Base-by-base conservation (phyloP, 2,888 invertebrate genomes). In the Conistra vaccinii region DNA sequence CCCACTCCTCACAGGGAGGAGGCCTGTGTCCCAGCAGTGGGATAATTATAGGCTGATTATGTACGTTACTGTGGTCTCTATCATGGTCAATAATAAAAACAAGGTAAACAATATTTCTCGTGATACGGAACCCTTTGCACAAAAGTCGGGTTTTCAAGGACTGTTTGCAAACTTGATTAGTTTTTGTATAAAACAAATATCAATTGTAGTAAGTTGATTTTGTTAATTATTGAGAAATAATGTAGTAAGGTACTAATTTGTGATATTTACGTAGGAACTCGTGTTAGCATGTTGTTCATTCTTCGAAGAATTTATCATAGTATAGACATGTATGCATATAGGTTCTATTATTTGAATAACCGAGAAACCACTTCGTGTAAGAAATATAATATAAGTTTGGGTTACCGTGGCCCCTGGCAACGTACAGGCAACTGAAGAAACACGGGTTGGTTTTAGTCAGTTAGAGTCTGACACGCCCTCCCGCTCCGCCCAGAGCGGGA, bases 151-250 rank as follows among this genome's bases (percentile, higher is more conserved):
- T 29, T 45, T 32, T 45, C 35, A 72, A 57, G 72, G 26, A 61
- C 53, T 55, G 7, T 61, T 62, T 39, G 14, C 55, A 45, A 48
- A 62, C 7, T 29, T 35, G 7, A 60, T 45, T 53, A 26, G 53
- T 62, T 76, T 75, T 45, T 61, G 20, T 35, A 60, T 26, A 26
- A 67, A 60, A 14, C 70, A 62, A 76, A 76, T 77, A 69, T 20
- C 0, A 6, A 26, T 32, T 14, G n/a, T 32, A 32, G 45, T n/a
- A 6, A 57, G 55, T 76, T 39, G 48, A 51, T 62, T 76, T 55
- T 42, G 70, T 2, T 48, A 42, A 69, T 76, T 76, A 69, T 48
- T 23, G 14, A 62, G 20, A 35, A 39, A 45, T 23, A 14, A 39
- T 55, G 20, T 10, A 42, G 17, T 58, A 29, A n/a, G 9, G 35